These are phyloP conservation scores for Exaiptasia diaphana DNA, from an alignment of 64 coral and sea anemone species.

Conservation along the genomic window DNA sequence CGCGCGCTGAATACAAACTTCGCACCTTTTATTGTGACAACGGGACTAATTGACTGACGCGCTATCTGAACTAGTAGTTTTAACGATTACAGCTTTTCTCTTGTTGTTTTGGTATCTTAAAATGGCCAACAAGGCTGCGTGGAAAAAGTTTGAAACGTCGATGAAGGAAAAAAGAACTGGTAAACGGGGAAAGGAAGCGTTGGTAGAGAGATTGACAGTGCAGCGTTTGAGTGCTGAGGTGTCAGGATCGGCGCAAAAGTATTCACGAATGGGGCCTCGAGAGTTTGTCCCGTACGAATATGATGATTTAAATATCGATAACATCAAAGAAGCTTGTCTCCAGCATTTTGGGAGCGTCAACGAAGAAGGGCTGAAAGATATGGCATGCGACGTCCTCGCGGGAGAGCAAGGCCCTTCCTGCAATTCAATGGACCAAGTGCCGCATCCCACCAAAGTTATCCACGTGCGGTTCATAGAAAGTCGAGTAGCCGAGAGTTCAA, in stretches of 20 bases:
- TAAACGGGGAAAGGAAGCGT: no score
- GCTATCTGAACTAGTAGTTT: no score
- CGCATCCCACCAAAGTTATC: background rate
- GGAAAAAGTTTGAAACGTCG: background rate
- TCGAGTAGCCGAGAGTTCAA: background rate
- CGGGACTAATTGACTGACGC: no score
- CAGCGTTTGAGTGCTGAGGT: constrained; percentile 46
- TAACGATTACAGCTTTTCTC: no score
- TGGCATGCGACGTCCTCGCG: constrained; percentile 37
- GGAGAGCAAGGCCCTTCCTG: constrained; percentile 50
- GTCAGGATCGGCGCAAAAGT: constrained; percentile 49
- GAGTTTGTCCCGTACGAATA: constrained; percentile 59
- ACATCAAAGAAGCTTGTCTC: constrained; percentile 47
- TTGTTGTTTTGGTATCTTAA: background rate
- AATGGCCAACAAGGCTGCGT: background rate
- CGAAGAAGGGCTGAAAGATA: background rate
- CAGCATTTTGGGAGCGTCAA: constrained; percentile 8
- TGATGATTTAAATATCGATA: constrained; percentile 47
- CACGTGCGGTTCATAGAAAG: constrained; percentile 46
- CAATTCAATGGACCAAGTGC: background rate
- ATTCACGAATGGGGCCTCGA: constrained; percentile 35
- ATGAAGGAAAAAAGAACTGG: background rate
- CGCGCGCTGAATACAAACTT: no score
- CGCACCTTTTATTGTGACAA: no score
- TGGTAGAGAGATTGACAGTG: constrained; percentile 5